Conservation (phyloP, 1,140 invertebrate species). For the Heliothis subflexa region DNA sequence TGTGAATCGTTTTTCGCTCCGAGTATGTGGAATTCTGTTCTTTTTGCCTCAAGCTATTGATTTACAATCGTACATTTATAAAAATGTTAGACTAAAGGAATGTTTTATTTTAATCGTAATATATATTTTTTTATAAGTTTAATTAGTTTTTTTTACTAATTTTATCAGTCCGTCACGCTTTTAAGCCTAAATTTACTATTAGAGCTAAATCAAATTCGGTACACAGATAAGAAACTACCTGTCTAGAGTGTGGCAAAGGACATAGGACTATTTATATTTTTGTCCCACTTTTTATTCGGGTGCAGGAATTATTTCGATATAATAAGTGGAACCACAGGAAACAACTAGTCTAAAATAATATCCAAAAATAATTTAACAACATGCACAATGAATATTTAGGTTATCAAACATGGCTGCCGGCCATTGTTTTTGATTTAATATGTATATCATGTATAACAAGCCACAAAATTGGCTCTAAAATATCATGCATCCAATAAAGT, state of each 20-base stretch:
- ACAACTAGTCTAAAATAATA: neutral
- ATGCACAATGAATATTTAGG: slow-evolving; percentile 32
- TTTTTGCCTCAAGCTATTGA: slow-evolving; percentile 4
- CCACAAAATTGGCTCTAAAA: slow-evolving; percentile 24
- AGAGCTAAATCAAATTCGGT: too few relatives aligned
- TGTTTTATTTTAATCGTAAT: too few relatives aligned
- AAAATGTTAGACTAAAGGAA: too few relatives aligned
- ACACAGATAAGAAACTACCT: too few relatives aligned
- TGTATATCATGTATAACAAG: slow-evolving; percentile 4
- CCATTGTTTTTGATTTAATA: slow-evolving; percentile 37
- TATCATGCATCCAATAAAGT: slow-evolving; percentile 17
- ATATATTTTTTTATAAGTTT: too few relatives aligned
- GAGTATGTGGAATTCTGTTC: neutral
- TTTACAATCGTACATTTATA: neutral
- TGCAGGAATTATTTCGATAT: too few relatives aligned
- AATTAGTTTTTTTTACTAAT: too few relatives aligned
- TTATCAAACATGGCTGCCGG: slow-evolving; percentile 18
- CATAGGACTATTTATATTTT: too few relatives aligned
- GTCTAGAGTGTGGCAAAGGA: too few relatives aligned
- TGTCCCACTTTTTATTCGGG: too few relatives aligned
- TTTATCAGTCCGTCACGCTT: too few relatives aligned
- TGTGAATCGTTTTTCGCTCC: slow-evolving; percentile 20
- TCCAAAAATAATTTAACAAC: neutral
- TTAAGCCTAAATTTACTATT: too few relatives aligned
- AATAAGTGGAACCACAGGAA: neutral